These are phyloP conservation scores for Falco punctatus DNA, from an alignment of 2,113 vertebrate genomes.

Conservation along the genomic window DNA sequence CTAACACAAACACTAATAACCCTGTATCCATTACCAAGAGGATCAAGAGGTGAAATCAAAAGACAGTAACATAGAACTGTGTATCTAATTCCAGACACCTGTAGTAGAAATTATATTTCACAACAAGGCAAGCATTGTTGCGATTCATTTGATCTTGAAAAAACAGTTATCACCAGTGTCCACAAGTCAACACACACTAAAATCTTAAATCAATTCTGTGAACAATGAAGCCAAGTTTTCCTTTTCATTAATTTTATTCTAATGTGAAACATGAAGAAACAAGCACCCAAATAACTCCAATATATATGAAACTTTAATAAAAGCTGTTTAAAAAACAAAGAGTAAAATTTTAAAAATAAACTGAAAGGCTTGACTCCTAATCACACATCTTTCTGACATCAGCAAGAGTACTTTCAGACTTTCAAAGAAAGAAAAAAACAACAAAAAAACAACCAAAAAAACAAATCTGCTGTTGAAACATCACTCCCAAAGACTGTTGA, in stretches of 20 bases:
- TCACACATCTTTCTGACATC: conserved; percentile 71
- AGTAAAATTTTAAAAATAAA: conserved; percentile 67
- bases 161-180: conserved; percentile 64
- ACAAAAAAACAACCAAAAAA: not conserved
- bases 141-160: conserved; percentile 57
- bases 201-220: conserved; percentile 68
- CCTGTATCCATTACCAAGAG: conserved; percentile 42
- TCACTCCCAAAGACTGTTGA: conserved; percentile 72
- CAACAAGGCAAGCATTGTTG: conserved; percentile 69
- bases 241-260: conserved; percentile 74
- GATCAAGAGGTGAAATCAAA: conserved; percentile 13
- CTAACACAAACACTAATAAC: conserved; percentile 43
- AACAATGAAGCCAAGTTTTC: conserved; percentile 73
- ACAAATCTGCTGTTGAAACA: conserved; percentile 70
- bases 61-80: not conserved
- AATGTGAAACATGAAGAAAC: conserved; percentile 69
- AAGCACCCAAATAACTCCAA: conserved; percentile 75
- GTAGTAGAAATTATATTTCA: conserved; percentile 74
- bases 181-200: not conserved
- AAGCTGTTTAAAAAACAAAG: conserved; percentile 67
- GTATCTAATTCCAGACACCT: conserved; percentile 63
- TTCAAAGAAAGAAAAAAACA: not conserved
- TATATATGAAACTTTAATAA: conserved; percentile 78
- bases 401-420: conserved; percentile 66
- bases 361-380: conserved; percentile 69